These are phyloP conservation scores for Coenobita brevimanus DNA, from an alignment of 1,140 invertebrate genomes.

Conservation along the genomic window DNA sequence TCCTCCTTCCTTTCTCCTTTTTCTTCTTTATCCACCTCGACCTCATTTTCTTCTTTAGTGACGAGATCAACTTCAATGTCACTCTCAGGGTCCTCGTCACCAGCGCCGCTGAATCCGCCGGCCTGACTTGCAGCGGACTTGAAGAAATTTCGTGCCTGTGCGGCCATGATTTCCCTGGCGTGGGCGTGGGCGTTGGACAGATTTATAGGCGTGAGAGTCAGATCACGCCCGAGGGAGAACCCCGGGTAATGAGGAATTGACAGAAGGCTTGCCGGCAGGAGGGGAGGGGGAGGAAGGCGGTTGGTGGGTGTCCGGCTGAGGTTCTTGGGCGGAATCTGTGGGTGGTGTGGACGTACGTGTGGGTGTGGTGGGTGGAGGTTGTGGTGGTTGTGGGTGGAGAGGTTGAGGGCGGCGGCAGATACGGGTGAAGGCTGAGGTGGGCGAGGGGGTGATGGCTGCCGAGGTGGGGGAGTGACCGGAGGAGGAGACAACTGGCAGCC, in stretches of 20 bases:
- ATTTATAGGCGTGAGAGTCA: conserved; percentile 64
- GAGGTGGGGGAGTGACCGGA: conserved; percentile 47
- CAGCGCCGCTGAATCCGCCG: neutral
- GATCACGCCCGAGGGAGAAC: conserved; percentile 62
- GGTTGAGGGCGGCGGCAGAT: conserved; percentile 60
- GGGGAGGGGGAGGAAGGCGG: conserved; percentile 41
- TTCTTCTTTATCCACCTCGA: conserved; percentile 16
- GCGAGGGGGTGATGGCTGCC: conserved; percentile 47
- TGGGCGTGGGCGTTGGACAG: conserved; percentile 62
- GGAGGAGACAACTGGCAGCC: conserved; percentile 30
- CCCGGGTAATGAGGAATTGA: conserved; percentile 47
- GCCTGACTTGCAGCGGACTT: conserved; percentile 28
- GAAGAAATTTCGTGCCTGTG: conserved; percentile 57
- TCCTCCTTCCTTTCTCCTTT: conserved; percentile 31
- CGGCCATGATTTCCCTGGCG: conserved; percentile 54
- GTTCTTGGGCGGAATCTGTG: conserved; percentile 42
- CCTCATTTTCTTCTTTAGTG: conserved; percentile 23
- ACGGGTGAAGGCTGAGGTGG: conserved; percentile 64
- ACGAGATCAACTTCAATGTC: conserved; percentile 61
- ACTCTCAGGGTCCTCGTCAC: conserved; percentile 57
- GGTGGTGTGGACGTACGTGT: conserved; percentile 36
- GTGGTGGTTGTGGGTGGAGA: conserved; percentile 43
- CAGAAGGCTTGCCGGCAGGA: conserved; percentile 45
- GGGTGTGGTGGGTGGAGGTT: conserved; percentile 15
- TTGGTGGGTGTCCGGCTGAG: conserved; percentile 23